A percentile compares a stretch with the other conserved stretches of the same genome.
These are phyloP conservation scores for Callyntrura guangdongensis DNA, from an alignment of 2,888 invertebrate genomes.

Conservation along the genomic window DNA sequence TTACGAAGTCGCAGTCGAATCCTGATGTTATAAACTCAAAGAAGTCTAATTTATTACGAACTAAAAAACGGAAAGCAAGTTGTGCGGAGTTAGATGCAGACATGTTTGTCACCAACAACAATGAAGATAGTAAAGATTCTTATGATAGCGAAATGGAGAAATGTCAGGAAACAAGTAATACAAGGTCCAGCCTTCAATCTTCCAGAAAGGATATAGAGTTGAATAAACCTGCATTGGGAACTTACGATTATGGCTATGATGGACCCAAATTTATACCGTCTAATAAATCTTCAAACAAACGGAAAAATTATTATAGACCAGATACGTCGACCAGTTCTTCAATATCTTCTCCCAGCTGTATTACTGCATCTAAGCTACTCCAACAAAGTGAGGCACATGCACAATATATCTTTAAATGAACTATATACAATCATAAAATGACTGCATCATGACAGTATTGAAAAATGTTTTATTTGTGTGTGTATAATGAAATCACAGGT, in stretches of 20 bases:
- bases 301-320: conserved; percentile 75
- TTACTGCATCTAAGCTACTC: conserved; percentile 79
- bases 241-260: conserved; percentile 67
- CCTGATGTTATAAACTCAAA: conserved; percentile 21
- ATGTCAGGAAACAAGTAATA: not conserved
- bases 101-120: not conserved
- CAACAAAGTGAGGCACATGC: conserved; percentile 81
- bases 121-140: conserved; percentile 25
- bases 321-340: conserved; percentile 5
- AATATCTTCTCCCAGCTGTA: conserved; percentile 34
- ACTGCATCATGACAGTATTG: no score
- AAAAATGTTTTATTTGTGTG: not conserved
- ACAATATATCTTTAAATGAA: not conserved
- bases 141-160: conserved; percentile 7
- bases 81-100: not conserved
- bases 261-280: conserved; percentile 69
- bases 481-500: no score
- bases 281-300: conserved; percentile 76
- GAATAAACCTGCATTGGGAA: not conserved
- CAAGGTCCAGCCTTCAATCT: not conserved
- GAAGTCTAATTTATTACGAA: conserved; percentile 32
- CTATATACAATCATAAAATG: no score
- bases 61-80: conserved; percentile 51
- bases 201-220: conserved; percentile 25
- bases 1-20: conserved; percentile 37